Evolutionary conservation across 2,797 vertebrate genomes (phyloP), one percentile per base, ranked within the genome.

Genomic region (Scleropages formosus): DNA sequence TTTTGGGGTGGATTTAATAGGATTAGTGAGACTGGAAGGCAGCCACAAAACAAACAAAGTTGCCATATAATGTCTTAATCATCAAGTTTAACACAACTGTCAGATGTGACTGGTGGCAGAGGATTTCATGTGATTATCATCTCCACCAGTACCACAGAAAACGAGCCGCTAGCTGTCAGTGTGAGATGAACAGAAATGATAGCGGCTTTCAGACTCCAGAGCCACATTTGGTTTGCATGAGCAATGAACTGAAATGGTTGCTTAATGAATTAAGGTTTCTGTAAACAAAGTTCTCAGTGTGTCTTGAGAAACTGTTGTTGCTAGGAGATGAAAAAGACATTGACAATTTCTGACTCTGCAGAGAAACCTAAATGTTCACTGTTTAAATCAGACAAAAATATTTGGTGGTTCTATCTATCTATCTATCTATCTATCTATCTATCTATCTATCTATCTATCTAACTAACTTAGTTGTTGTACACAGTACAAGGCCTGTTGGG

Each of bases 1-100:
- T 49, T 16, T 20, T 47, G 53, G 24, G 22, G 61, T 74, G 61
- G 26, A 74, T 74, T 65, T 74, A 56, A 65, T 65, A 65, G 73
- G 73, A 53, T 65, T 74, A 74, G 24, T 15, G 15, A 46, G 39
- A 65, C 51, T 65, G 62, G 72, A 39, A 49, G 47, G 20, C 72
- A 74, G 46, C 16, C 60, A 18, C 46, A 12, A 51, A 74, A 63
- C 46, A 51, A 74, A 63, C 46, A 63, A 51, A 47, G 46, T 64
- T 49, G 44, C 27, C 27, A 49, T 71, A 61, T 44, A 65, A 64
- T 56, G 24, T 65, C 62, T 53, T 65, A 53, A 74, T 74, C 46
- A 15, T 58, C 44, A 61, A 58, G 60, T 49, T 74, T 56, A 74
- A 46, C 18, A n/a, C n/a, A 24, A 51, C 44, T 27, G 39, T 73